Evolutionary conservation across 2,888 invertebrate genomes (phyloP).

Genomic region (Serrognathus titanus): DNA sequence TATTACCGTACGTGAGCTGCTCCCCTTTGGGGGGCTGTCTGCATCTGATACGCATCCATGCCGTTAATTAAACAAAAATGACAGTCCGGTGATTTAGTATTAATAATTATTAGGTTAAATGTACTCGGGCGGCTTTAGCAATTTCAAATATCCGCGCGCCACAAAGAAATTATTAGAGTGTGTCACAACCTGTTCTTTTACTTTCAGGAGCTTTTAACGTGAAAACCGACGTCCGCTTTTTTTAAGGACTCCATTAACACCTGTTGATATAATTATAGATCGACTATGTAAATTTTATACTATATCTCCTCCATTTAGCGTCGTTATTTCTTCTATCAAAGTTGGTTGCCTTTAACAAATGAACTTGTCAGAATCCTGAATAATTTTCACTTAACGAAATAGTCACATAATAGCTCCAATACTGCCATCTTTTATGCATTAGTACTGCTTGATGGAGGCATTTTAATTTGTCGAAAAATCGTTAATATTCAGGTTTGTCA

Average conservation of each 20-base stretch:
- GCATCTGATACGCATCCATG: slow-evolving; percentile 39
- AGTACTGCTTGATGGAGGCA: no score
- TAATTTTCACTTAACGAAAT: no score
- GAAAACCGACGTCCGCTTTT: background rate
- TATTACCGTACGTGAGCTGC: slow-evolving; percentile 39
- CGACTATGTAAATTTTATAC: slow-evolving; percentile 8
- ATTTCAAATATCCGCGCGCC: slow-evolving; percentile 22
- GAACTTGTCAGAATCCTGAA: no score
- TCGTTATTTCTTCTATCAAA: no score
- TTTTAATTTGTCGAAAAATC: no score
- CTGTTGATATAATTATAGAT: slow-evolving; percentile 12
- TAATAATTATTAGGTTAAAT: slow-evolving; percentile 43
- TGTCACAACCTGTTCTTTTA: slow-evolving; percentile 9
- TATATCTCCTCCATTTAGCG: no score
- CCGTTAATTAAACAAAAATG: slow-evolving; percentile 47
- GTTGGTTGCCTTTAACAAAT: no score
- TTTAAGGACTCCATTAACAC: slow-evolving; percentile 8
- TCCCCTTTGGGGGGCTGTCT: slow-evolving; percentile 37
- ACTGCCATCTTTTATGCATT: no score
- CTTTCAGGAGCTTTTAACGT: background rate
- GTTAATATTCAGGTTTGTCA: no score
- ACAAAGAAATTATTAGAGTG: slow-evolving; percentile 2
- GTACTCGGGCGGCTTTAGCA: slow-evolving; percentile 21
- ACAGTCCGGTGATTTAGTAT: slow-evolving; percentile 44
- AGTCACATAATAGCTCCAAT: no score